Percentiles rank a stretch among this genome's conserved stretches.
Conservation (phyloP, 1,140 invertebrate species). For the Pseudomyrmex flavicornis region DNA sequence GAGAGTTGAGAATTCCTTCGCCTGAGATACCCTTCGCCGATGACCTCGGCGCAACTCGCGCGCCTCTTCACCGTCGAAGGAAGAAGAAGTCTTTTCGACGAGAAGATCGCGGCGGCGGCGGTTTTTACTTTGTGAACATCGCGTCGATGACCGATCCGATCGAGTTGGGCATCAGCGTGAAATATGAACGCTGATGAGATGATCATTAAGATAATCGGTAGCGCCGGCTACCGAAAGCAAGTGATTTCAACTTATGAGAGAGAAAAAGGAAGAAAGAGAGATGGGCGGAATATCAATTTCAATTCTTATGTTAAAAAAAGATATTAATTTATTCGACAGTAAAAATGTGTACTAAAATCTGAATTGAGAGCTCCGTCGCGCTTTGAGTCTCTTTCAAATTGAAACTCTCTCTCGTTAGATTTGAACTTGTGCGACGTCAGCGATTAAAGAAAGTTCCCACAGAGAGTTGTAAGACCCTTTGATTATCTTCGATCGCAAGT, state of each 20-base stretch:
- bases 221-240: slow-evolving; percentile 16
- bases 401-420: neutral
- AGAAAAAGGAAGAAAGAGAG: too few relatives aligned
- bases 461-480: neutral
- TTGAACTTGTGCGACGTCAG: neutral
- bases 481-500: slow-evolving; percentile 36
- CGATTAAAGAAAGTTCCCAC: neutral
- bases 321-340: neutral
- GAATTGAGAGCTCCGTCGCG: too few relatives aligned
- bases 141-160: slow-evolving; percentile 26
- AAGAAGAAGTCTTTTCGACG: neutral
- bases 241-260: slow-evolving; percentile 12
- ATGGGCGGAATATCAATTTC: neutral
- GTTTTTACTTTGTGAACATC: slow-evolving; percentile 34
- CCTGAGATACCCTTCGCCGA: slow-evolving; percentile 39
- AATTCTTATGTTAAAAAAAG: neutral
- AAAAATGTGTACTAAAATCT: too few relatives aligned
- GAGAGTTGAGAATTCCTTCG: slow-evolving; percentile 4
- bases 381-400: too few relatives aligned
- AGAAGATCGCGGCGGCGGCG: neutral
- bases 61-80: neutral
- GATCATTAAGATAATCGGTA: slow-evolving; percentile 48
- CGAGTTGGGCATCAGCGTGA: slow-evolving; percentile 18
- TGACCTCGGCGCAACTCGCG: slow-evolving; percentile 18
- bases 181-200: slow-evolving; percentile 32